Base-by-base conservation (phyloP, 2,797 vertebrate genomes). In the Clarias laeviceps region DNA sequence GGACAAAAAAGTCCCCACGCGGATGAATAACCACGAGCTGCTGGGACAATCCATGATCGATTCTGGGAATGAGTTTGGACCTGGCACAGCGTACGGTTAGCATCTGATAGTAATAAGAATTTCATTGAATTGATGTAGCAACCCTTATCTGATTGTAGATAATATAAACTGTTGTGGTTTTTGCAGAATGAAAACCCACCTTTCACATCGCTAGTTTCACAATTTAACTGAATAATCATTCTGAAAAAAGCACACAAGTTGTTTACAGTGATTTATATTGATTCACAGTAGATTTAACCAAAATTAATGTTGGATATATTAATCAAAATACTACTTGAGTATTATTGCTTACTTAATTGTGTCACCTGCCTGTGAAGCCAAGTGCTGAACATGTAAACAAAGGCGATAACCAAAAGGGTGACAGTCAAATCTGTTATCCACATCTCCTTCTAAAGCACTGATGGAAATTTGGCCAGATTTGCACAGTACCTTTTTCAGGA, bases 1-100 rank as follows among this genome's bases (percentile, higher is more conserved):
- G 94, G 98, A 99, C 88, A 97, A 98, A 92, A 99, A 99, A 95
- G 97, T 89, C 81, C 98, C 98, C 2, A 95, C 96, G 37, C 96
- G 98, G 76, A 90, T 97, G 94, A 99, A 97, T 95, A 99, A 99
- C 91, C 97, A 97, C 56, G 98, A 99, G 93, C 92, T 97, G 90
- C 91, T 99, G 91, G 97, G 97, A 86, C 97, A 99, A 86, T 94
- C 96, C 82, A 97, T 99, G 98, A 97, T 98, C 11, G 98, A 99
- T 82, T 97, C 97, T 56, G 98, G 98, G 61, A 97, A 93, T 90
- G 98, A 99, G 66, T 97, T 98, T 94, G 98, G 98, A 74, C 97
- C 97, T 56, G 97, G 98, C 86, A 97, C 98, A 73, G 98, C 97
- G 15, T 99, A 99, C 37, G 98, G 98, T 99, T 94, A 96, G 95